These are phyloP conservation scores for Eilema sororculum DNA, from an alignment of 2,888 invertebrate genomes.

Conservation along the genomic window DNA sequence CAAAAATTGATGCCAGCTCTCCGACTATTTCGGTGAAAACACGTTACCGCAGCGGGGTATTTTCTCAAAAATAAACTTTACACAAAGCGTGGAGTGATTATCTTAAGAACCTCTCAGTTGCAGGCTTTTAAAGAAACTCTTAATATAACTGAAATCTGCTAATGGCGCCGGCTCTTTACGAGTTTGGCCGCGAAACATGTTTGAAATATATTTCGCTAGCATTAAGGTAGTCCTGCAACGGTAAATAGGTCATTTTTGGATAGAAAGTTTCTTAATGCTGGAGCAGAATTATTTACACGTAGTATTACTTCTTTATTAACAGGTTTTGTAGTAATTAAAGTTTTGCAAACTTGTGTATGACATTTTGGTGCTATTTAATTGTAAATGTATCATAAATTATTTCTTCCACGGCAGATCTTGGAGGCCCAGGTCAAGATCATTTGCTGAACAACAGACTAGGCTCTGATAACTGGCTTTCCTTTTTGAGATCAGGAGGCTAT, in stretches of 20 bases:
- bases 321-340: too few relatives aligned
- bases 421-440: too few relatives aligned
- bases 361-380: too few relatives aligned
- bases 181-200: slow-evolving; percentile 39
- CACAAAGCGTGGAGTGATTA: slow-evolving; percentile 51
- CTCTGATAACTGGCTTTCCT: too few relatives aligned
- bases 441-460: too few relatives aligned
- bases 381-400: too few relatives aligned
- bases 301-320: too few relatives aligned
- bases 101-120: slow-evolving; percentile 52
- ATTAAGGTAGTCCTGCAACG: not conserved
- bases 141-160: slow-evolving; percentile 51
- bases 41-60: slow-evolving; percentile 23
- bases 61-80: slow-evolving; percentile 47
- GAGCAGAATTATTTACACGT: not conserved
- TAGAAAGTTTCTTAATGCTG: not conserved
- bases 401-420: too few relatives aligned
- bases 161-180: slow-evolving; percentile 41
- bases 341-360: too few relatives aligned
- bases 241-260: not conserved
- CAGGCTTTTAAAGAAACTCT: slow-evolving; percentile 50
- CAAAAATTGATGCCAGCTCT: too few relatives aligned
- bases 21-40: not conserved
- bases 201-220: slow-evolving; percentile 9
- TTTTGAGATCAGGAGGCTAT: too few relatives aligned